phyloP scores from a whole-genome alignment of 1,140 invertebrate species.

The Brachionus calyciflorus region DNA sequence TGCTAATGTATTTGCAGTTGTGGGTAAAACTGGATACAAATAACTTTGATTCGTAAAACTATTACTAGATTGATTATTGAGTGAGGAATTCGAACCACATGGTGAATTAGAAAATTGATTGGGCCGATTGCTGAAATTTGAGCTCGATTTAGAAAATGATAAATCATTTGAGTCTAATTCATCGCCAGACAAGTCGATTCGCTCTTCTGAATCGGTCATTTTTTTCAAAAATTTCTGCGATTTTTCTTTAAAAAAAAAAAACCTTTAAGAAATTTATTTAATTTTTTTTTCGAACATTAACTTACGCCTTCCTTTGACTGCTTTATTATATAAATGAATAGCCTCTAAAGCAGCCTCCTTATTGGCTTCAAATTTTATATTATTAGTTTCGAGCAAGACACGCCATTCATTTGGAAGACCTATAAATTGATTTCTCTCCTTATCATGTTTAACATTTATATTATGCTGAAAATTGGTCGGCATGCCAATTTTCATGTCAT shows the following conservation, averaged over 20 bases:
- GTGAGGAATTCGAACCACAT: background rate
- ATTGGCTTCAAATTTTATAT: slow-evolving; percentile 40
- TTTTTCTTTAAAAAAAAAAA: slow-evolving; percentile 23
- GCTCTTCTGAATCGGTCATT: slow-evolving; percentile 28
- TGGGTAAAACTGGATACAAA: background rate
- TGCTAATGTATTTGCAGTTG: background rate
- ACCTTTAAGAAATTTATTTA: background rate
- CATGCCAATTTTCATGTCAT: slow-evolving; percentile 33
- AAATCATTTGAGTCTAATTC: slow-evolving; percentile 1
- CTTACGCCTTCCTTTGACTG: slow-evolving; percentile 39
- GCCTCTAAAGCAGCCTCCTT: slow-evolving; percentile 28
- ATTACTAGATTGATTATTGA: background rate
- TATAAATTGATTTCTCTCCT: slow-evolving; percentile 26
- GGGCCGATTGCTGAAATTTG: background rate
- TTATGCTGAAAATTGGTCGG: slow-evolving; percentile 46
- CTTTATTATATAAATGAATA: slow-evolving; percentile 38
- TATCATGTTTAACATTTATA: slow-evolving; percentile 44
- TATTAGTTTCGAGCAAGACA: slow-evolving; percentile 6
- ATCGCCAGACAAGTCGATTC: slow-evolving; percentile 35
- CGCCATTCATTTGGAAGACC: slow-evolving; percentile 37
- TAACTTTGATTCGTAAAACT: background rate
- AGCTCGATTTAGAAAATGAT: background rate
- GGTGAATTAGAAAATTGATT: background rate
- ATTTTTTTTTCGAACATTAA: background rate
- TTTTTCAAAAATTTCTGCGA: slow-evolving; percentile 45